Base-by-base conservation (phyloP, 2,888 invertebrate genomes). In the Holacanthella duospinosa region DNA sequence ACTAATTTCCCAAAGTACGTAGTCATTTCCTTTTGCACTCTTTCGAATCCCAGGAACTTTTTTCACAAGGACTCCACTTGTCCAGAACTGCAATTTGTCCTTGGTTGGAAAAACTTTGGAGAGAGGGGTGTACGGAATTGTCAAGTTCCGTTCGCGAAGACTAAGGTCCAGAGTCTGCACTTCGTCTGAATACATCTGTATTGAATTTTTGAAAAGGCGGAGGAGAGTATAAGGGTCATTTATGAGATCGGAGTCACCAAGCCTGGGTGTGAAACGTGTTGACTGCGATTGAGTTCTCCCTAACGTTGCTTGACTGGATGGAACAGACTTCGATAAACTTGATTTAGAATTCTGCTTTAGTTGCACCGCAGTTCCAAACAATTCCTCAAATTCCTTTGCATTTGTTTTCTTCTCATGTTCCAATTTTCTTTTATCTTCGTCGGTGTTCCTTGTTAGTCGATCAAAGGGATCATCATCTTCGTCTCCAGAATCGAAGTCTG, bases 1-100 rank as follows among this genome's bases (percentile, higher is more conserved):
- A 53, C 60, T 67, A 2, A 69, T 56, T 60, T 69, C 71, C 71
- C 71, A 71, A 43, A 71, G 64, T 1, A 55, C 29, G 61, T 71
- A 69, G 19, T 68, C 67, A 29, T 71, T 69, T 21, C 71, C 71
- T 21, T 71, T 71, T 6, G 67, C 63, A 65, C 71, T 71, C 44
- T 63, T 66, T 29, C 67, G 59, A 29, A 66, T 43, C 2, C 69
- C 68, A 26, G 63, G 24, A 4, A 64, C 58, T 53, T 69, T 71
- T 24, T 63, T 61, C 2, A 60, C 54, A 1, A 71, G 56, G 43
- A 68, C 66, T 26, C 67, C 69, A 29, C 64, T 67, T 2, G 68
- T 64, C 67, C 69, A 71, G 57, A 71, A 71, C 2, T 67, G 66
- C 53, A 66, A 67, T n/a, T 59, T 60, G 43, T 68, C 56, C 26